These are phyloP conservation scores for Nephrocerus scutellatus DNA, from an alignment of 2,888 invertebrate species.

Conservation along the genomic window DNA sequence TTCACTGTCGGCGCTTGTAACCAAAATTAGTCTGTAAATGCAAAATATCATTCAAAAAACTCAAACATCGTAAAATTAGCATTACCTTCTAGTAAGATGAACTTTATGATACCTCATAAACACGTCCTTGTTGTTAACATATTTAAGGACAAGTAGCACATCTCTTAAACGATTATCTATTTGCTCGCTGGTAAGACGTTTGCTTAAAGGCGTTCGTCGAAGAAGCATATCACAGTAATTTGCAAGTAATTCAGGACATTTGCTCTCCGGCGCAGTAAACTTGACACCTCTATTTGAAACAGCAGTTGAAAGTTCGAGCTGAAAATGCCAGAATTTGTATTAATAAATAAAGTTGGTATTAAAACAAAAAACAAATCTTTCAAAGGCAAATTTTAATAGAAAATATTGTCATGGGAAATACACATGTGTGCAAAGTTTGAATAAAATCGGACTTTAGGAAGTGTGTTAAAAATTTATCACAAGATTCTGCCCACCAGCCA, in stretches of 20 bases:
- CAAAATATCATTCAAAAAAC: too few relatives aligned
- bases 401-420: neutral
- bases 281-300: constrained; percentile 58
- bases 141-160: constrained; percentile 93
- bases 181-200: constrained; percentile 92
- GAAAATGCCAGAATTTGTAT: constrained; percentile 15
- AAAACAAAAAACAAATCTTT: neutral
- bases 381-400: neutral
- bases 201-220: constrained; percentile 91
- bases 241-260: constrained; percentile 96
- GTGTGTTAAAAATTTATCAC: too few relatives aligned
- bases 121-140: constrained; percentile 98
- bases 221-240: constrained; percentile 99
- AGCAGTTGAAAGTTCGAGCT: constrained; percentile 57
- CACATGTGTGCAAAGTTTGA: too few relatives aligned
- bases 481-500: too few relatives aligned
- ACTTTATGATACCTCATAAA: constrained; percentile 99
- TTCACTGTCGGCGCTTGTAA: constrained; percentile 97
- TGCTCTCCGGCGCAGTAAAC: constrained; percentile 82
- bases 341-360: neutral
- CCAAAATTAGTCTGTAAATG: constrained; percentile 78
- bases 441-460: too few relatives aligned
- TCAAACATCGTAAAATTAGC: neutral
- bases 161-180: constrained; percentile 89
- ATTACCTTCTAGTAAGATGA: constrained; percentile 75